Evolutionary conservation across 2,888 invertebrate species (phyloP).

Genomic region (Meganola albula): DNA sequence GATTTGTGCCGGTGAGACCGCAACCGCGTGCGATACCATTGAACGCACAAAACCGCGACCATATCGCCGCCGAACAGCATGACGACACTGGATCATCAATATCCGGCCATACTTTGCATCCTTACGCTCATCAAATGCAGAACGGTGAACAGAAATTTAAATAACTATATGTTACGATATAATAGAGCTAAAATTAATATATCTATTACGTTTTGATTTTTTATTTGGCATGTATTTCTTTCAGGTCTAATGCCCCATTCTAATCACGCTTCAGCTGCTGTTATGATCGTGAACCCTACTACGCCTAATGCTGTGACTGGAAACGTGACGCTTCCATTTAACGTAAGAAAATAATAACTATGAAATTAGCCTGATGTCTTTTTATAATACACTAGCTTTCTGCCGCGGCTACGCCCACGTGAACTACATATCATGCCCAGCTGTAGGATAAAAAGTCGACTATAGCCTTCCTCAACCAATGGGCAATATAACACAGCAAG

Average conservation of each 20-base stretch:
- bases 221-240: neutral
- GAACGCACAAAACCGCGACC: slow-evolving; percentile 65
- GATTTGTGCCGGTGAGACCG: slow-evolving; percentile 73
- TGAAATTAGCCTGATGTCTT: no score
- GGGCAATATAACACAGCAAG: no score
- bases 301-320: slow-evolving; percentile 69
- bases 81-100: slow-evolving; percentile 58
- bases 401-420: no score
- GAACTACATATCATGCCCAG: no score
- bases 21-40: slow-evolving; percentile 67
- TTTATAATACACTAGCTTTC: no score
- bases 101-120: slow-evolving; percentile 59
- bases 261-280: slow-evolving; percentile 72
- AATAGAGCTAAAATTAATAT: no score
- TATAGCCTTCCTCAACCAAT: no score
- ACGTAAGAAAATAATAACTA: slow-evolving; percentile 62
- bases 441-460: no score
- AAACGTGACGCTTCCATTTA: slow-evolving; percentile 63
- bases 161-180: no score
- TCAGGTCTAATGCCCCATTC: slow-evolving; percentile 67
- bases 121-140: slow-evolving; percentile 68
- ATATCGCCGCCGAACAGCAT: slow-evolving; percentile 51
- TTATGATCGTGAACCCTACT: slow-evolving; percentile 75
- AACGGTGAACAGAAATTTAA: slow-evolving; percentile 64
- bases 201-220: neutral